Conservation (phyloP, 2,888 invertebrate genomes). For the Agrochola lychnidis region DNA sequence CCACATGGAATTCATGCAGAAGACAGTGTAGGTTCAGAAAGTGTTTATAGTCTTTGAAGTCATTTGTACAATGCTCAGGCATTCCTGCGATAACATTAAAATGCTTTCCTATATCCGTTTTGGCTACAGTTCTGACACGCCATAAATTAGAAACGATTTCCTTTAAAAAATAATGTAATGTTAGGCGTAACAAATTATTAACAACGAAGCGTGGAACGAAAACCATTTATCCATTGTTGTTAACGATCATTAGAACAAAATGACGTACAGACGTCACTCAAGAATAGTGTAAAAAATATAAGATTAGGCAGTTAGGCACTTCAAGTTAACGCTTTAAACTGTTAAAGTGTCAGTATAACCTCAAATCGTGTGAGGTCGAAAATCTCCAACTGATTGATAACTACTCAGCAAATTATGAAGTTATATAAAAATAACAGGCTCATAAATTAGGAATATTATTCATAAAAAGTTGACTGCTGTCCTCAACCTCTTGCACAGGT, state of each 20-base stretch:
- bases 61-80: not conserved
- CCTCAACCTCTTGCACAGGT: slow-evolving; percentile 75
- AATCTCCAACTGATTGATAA: slow-evolving; percentile 65
- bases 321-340: slow-evolving; percentile 43
- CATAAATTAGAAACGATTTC: slow-evolving; percentile 33
- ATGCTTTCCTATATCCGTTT: slow-evolving; percentile 5
- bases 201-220: slow-evolving; percentile 47
- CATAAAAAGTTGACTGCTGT: slow-evolving; percentile 70
- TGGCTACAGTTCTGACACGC: slow-evolving; percentile 40
- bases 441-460: slow-evolving; percentile 72
- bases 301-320: slow-evolving; percentile 49
- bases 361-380: slow-evolving; percentile 66
- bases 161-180: slow-evolving; percentile 32
- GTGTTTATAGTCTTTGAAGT: not conserved
- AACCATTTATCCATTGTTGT: slow-evolving; percentile 57
- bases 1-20: not conserved
- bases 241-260: slow-evolving; percentile 61
- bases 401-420: slow-evolving; percentile 57
- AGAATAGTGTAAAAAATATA: slow-evolving; percentile 48
- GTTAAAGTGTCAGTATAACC: slow-evolving; percentile 51
- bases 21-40: not conserved
- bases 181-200: slow-evolving; percentile 52
- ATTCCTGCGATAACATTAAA: not conserved
- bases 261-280: slow-evolving; percentile 50
- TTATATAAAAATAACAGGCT: slow-evolving; percentile 62